These are phyloP conservation scores for Catostomus latipinnis DNA, from an alignment of 2,797 vertebrate species.

Conservation along the genomic window DNA sequence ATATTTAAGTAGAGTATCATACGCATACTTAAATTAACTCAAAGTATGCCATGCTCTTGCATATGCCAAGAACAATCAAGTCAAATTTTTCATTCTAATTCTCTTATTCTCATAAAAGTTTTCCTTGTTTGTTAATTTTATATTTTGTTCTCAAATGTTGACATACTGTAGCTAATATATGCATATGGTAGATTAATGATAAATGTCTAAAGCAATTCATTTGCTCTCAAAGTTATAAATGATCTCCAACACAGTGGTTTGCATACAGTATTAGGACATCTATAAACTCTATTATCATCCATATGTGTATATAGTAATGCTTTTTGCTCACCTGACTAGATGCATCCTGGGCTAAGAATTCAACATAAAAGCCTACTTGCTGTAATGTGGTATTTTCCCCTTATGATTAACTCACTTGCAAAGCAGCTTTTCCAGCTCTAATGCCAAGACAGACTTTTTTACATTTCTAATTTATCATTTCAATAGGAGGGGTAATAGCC, in stretches of 20 bases:
- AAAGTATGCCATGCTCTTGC: constrained; percentile 13
- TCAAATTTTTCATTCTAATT: not conserved
- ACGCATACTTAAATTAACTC: constrained; percentile 23
- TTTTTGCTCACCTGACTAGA: not conserved
- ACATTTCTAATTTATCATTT: constrained; percentile 84
- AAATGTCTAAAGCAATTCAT: no score
- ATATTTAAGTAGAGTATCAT: constrained; percentile 36
- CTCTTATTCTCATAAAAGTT: constrained; percentile 3
- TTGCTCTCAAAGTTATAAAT: no score
- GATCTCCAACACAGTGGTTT: no score
- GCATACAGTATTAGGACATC: not conserved
- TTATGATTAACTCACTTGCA: constrained; percentile 73
- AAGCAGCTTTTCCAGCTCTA: constrained; percentile 67
- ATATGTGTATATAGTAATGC: not conserved
- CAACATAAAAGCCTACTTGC: constrained; percentile 56
- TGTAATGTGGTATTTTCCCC: constrained; percentile 66
- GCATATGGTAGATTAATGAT: no score
- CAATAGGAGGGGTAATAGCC: constrained; percentile 65
- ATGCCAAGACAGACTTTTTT: constrained; percentile 80
- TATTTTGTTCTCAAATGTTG: not conserved
- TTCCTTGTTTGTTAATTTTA: not conserved
- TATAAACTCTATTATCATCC: not conserved
- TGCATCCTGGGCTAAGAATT: constrained; percentile 31
- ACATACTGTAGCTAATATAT: no score
- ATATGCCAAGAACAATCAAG: not conserved